Evolutionary conservation across 2,888 invertebrate genomes (phyloP).

Genomic region (Busseola fusca): DNA sequence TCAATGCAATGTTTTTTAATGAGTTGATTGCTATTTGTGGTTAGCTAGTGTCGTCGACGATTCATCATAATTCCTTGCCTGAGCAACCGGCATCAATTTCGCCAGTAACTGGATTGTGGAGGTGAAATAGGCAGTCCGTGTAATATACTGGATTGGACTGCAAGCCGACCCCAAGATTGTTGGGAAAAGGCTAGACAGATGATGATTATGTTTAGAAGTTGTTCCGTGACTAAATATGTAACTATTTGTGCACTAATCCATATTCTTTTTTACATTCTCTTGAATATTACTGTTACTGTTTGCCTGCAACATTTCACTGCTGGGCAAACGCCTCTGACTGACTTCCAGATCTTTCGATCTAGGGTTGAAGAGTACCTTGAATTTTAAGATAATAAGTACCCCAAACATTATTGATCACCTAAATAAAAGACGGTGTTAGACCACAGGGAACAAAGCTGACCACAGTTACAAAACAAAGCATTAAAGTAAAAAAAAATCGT

Average conservation of each 20-base stretch:
- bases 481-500: no score
- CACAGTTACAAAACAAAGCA: neutral
- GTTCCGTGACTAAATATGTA: neutral
- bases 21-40: no score
- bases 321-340: no score
- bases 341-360: no score
- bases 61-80: no score
- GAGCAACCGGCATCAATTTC: no score
- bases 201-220: neutral
- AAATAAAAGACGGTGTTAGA: neutral
- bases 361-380: neutral
- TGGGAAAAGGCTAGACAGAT: neutral
- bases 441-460: neutral
- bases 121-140: neutral
- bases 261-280: no score
- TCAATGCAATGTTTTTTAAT: no score
- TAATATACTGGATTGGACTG: neutral
- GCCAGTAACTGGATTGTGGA: neutral
- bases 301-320: no score
- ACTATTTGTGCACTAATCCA: neutral
- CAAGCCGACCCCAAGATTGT: neutral
- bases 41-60: no score
- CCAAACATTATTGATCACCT: neutral
- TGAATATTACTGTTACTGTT: no score
- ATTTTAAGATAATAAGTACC: neutral